A percentile compares a stretch with the other conserved stretches of the same genome.
Evolutionary conservation across 2,888 invertebrate genomes (phyloP).

Genomic region (Microplitis manilae): DNA sequence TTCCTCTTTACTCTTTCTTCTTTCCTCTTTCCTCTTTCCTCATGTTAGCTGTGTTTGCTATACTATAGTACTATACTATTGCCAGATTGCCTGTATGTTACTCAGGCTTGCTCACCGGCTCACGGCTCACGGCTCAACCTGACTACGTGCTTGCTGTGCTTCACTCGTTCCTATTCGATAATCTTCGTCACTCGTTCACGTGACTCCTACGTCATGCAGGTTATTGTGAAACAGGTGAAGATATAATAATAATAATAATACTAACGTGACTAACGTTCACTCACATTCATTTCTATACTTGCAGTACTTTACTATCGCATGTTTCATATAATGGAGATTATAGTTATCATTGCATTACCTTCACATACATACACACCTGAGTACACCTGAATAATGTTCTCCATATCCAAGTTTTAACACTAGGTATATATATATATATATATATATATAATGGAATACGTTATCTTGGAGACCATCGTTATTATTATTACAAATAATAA

Average conservation of each 20-base stretch:
- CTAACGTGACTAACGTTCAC: not conserved
- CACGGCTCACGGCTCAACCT: not conserved
- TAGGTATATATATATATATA: no score
- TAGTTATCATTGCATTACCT: no score
- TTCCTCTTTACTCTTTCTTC: no score
- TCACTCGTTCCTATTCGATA: not conserved
- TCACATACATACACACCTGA: no score
- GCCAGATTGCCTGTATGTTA: not conserved
- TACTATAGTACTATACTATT: not conserved
- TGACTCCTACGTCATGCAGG: conserved; percentile 8
- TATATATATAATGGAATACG: no score
- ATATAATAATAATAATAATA: not conserved
- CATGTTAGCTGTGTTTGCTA: no score
- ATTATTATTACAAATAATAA: no score
- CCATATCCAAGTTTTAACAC: no score
- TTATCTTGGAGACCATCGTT: no score
- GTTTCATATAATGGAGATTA: not conserved
- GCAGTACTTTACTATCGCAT: not conserved
- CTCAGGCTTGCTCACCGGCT: not conserved
- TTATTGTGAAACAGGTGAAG: conserved; percentile 8
- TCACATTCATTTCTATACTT: not conserved
- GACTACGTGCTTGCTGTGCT: not conserved
- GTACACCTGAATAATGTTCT: no score
- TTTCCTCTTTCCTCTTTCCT: no score
- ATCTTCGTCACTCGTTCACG: not conserved